Evolutionary conservation across 2,888 invertebrate genomes (phyloP), one percentile per base, ranked within the genome.

Genomic region (Drosophila ustulata): DNA sequence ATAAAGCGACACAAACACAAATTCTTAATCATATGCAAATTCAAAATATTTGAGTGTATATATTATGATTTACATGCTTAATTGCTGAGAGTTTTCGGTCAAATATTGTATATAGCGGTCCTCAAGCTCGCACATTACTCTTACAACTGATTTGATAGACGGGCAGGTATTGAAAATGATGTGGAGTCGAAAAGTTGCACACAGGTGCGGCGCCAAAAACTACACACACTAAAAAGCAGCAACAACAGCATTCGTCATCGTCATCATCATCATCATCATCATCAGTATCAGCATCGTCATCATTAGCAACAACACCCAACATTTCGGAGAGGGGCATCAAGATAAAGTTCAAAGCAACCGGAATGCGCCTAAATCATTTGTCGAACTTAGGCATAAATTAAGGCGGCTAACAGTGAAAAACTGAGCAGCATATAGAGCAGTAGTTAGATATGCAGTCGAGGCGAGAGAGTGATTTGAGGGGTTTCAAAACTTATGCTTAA

Each of bases 1-100:
- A 66, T 55, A 7, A 50, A 58, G 43, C 47, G 46, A 46, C 37
- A 53, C 37, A 53, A 37, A 55, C 68, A 51, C 43, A 55, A 53
- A 69, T 75, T 66, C 55, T 59, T 69, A 80, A 56, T 75, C 49
- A 61, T 78, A 78, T 83, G 73, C 78, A 72, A 80, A 37, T 66
- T 64, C 57, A 46, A 50, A 64, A 49, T 52, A 39, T 63, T 37
- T 50, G 65, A 67, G 79, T 59, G 76, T 66, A 55, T 68, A 25
- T 66, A 26, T 67, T 57, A 61, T 68, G 55, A 49, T 68, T 72
- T 68, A 76, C 67, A 65, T 77, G 72, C 43, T 30, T 59, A 51
- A 52, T 52, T 58, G 32, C 59, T 49, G 51, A 77, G 73, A 55
- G 78, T 39, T 68, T 78, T 78, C 69, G 62, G 51, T 9, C 58